A percentile compares a stretch with the other conserved stretches of the same genome.
Conservation (phyloP, 1,140 invertebrate species). For the Pemphigus obesinymphae region DNA sequence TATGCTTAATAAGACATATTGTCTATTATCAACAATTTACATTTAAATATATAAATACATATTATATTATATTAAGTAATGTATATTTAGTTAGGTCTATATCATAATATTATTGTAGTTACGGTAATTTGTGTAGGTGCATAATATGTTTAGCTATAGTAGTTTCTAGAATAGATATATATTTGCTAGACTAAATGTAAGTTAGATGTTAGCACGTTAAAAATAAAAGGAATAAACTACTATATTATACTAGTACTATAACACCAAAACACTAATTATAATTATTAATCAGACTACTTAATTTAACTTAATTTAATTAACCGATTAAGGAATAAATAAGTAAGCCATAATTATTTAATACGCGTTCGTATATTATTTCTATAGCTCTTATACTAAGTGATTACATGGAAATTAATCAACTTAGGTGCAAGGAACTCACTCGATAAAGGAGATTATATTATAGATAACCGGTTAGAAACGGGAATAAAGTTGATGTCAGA, state of each 20-base stretch:
- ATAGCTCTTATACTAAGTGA: not conserved
- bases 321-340: not conserved
- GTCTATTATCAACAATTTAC: not conserved
- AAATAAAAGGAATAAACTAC: not conserved
- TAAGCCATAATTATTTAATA: not conserved
- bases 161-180: constrained; percentile 32
- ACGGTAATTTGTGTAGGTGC: not conserved
- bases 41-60: not conserved
- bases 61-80: not conserved
- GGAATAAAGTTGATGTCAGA: too few relatives aligned
- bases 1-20: not conserved
- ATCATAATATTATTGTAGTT: constrained; percentile 13
- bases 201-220: constrained; percentile 5
- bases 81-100: not conserved
- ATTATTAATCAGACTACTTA: not conserved
- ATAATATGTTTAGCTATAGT: not conserved
- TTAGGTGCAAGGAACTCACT: not conserved
- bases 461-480: too few relatives aligned
- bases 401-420: not conserved
- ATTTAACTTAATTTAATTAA: not conserved
- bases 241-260: not conserved
- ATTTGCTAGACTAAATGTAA: constrained; percentile 10
- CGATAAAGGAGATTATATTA: too few relatives aligned
- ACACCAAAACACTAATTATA: not conserved
- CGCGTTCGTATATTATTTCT: too few relatives aligned